Percentiles rank a stretch among this genome's conserved stretches.
These are phyloP conservation scores for Bujurquina vittata DNA, from an alignment of 2,113 vertebrate genomes.

Conservation along the genomic window DNA sequence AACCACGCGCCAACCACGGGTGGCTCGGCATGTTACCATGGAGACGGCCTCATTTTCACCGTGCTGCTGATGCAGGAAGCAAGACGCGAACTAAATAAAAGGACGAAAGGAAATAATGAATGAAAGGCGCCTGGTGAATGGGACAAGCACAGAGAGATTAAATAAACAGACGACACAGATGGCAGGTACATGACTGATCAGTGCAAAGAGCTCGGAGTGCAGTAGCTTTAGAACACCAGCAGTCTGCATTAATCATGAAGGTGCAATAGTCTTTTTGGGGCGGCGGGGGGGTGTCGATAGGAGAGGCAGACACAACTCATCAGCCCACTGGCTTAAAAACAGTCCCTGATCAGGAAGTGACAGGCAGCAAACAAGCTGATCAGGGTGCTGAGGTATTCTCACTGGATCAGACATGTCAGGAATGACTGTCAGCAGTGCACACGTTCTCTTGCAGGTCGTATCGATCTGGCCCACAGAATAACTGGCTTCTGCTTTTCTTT, in stretches of 20 bases:
- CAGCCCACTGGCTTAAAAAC: not conserved
- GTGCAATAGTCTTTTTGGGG: constrained; percentile 24
- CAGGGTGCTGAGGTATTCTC: not conserved
- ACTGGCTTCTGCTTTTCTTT: not conserved
- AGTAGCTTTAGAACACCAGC: not conserved
- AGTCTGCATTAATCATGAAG: constrained; percentile 49
- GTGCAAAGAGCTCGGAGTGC: not conserved
- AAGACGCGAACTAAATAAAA: constrained; percentile 41
- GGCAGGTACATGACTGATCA: constrained; percentile 25
- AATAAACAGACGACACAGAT: constrained; percentile 25
- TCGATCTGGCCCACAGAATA: not conserved
- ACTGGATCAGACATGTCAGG: not conserved
- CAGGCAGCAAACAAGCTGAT: constrained; percentile 8
- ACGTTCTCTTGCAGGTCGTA: not conserved
- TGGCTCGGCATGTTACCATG: constrained; percentile 75
- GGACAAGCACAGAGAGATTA: not conserved
- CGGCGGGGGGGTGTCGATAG: not conserved
- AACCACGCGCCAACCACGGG: constrained; percentile 62
- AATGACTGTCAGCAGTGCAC: not conserved
- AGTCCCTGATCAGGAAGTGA: constrained; percentile 20
- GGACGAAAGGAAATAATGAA: constrained; percentile 59
- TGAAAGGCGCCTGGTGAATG: constrained; percentile 52
- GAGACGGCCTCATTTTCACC: constrained; percentile 77
- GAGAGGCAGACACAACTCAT: constrained; percentile 5
- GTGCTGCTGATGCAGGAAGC: constrained; percentile 62